A percentile compares a stretch with the other conserved stretches of the same genome.
Conservation (phyloP, 2,888 invertebrate species). For the Hyles lineata region DNA sequence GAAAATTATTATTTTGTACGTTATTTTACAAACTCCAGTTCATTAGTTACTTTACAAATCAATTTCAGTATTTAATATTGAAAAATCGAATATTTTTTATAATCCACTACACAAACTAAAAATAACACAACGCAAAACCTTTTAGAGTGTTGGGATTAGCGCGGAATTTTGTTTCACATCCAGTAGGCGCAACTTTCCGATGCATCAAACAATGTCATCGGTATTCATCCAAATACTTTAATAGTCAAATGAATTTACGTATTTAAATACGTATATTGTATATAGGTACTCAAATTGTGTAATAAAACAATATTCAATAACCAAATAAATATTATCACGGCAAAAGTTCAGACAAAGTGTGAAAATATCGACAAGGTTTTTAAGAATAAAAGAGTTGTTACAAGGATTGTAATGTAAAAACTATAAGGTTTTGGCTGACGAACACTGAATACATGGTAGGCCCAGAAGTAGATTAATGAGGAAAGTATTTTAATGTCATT, state of each 20-base stretch:
- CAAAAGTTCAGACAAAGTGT: neutral
- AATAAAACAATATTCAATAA: neutral
- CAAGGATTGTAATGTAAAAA: neutral
- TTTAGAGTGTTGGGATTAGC: conserved; percentile 1
- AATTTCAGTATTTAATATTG: neutral
- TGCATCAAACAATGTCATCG: neutral
- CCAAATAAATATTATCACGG: neutral
- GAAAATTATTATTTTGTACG: too few relatives aligned
- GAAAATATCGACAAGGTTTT: neutral
- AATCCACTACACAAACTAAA: neutral
- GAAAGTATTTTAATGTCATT: too few relatives aligned
- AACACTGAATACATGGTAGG: too few relatives aligned
- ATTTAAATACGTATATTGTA: too few relatives aligned
- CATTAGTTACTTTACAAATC: too few relatives aligned
- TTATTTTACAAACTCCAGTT: too few relatives aligned
- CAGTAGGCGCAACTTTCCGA: neutral
- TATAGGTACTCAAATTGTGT: too few relatives aligned
- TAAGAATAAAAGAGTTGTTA: too few relatives aligned
- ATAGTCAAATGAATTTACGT: neutral
- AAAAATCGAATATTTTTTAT: neutral
- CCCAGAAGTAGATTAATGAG: too few relatives aligned
- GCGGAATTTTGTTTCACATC: neutral
- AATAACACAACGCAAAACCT: neutral
- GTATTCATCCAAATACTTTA: neutral
- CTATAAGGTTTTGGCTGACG: too few relatives aligned